Evolutionary conservation across 2,113 vertebrate genomes (phyloP).

Genomic region (Brienomyrus longianalis): DNA sequence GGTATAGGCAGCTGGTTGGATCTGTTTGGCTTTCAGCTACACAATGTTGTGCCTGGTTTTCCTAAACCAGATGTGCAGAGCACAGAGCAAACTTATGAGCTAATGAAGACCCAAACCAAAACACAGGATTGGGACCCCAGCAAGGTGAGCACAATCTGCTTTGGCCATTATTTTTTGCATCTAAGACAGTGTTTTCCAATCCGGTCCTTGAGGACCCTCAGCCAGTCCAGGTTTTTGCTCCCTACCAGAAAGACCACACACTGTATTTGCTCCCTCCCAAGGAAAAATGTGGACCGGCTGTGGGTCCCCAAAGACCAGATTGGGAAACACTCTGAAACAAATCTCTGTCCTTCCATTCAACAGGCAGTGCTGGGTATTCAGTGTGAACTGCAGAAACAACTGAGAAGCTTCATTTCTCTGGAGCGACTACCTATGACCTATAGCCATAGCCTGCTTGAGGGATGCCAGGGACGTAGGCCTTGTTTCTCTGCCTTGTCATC

Average conservation of each 20-base stretch:
- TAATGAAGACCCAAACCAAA: slow-evolving; percentile 85
- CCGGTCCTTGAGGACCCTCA: not conserved
- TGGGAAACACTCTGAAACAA: not conserved
- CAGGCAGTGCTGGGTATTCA: slow-evolving; percentile 90
- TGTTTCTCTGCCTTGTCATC: slow-evolving; percentile 87
- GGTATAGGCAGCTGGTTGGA: slow-evolving; percentile 95
- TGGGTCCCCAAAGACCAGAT: not conserved
- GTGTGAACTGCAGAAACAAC: slow-evolving; percentile 87
- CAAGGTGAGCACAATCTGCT: slow-evolving; percentile 67
- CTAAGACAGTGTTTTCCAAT: not conserved
- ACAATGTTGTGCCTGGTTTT: slow-evolving; percentile 95
- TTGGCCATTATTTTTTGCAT: not conserved
- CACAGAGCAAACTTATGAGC: slow-evolving; percentile 85
- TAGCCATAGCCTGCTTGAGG: slow-evolving; percentile 64
- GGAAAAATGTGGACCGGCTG: not conserved
- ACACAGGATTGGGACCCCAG: slow-evolving; percentile 95
- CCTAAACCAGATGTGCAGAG: slow-evolving; percentile 83
- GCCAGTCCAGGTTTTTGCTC: not conserved
- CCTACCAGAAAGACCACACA: not conserved
- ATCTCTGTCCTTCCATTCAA: not conserved
- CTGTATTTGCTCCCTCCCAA: not conserved
- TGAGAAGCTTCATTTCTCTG: slow-evolving; percentile 91
- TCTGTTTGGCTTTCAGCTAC: slow-evolving; percentile 93
- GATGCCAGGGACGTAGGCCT: slow-evolving; percentile 58
- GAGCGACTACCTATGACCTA: slow-evolving; percentile 84